Evolutionary conservation across 2,113 vertebrate genomes (phyloP), one percentile per base, ranked within the genome.

Genomic region (Psammodynastes pulverulentus): DNA sequence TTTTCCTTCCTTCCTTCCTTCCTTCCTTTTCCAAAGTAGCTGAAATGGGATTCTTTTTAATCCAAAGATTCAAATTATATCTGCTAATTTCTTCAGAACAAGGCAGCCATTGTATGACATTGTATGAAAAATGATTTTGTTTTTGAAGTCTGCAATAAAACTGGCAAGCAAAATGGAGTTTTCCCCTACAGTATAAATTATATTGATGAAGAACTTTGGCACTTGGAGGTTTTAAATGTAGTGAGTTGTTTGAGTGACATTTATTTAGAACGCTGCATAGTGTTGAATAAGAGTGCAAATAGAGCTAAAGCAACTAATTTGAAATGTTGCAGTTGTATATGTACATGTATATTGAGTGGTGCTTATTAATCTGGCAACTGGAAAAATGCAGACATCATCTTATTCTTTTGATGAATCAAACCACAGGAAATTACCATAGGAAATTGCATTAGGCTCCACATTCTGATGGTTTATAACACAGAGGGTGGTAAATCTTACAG

Each of bases 371-470:
- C 24, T 93, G 95, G 88, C 45, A n/a, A 85, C 2, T 94, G 51
- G 67, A 93, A 93, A 93, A 93, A 91, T 39, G 89, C 86, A 90
- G 43, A 26, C 46, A 90, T 84, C 84, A 43, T 93, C 26, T 90
- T 92, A 90, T 17, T 9, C 7, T 79, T 94, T 94, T 6, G 12
- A 93, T 93, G 86, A 95, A 94, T 90, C 88, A 91, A 51, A 21
- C 79, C 88, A 87, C 17, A 93, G 84, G 89, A 95, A 97, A 94
- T 88, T 89, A 86, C 46, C 13, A 93, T 89, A 43, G 89, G 94
- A 96, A 96, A 93, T 93, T 91, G 48, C 19, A 92, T 94, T 87
- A 85, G 89, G 91, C 93, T 92, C 92, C 92, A 95, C 93, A 48
- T 9, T 45, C 84, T 95, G 29, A 21, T 85, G 48, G 85, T 94